Percentiles rank a stretch among this genome's conserved stretches.
Conservation (phyloP, 1,140 invertebrate genomes). For the Bicyclus anynana region DNA sequence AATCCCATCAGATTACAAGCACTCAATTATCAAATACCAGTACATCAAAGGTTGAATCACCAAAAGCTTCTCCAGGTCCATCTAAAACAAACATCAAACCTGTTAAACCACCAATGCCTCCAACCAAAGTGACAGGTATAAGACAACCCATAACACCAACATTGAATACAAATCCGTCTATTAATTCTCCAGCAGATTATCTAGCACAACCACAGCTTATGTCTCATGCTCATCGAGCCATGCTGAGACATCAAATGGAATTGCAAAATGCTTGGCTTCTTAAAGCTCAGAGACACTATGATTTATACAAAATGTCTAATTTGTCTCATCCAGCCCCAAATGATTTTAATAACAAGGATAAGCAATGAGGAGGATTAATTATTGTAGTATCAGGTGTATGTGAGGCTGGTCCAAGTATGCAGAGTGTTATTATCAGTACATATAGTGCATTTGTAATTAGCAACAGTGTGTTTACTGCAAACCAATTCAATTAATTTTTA, state of each 20-base stretch:
- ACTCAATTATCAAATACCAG: conserved; percentile 50
- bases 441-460: not conserved
- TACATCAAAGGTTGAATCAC: conserved; percentile 47
- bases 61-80: conserved; percentile 46
- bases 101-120: conserved; percentile 49
- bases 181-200: conserved; percentile 48
- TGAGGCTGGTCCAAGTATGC: not conserved
- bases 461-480: not conserved
- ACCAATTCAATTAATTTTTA: conserved; percentile 2
- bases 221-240: conserved; percentile 41
- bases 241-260: conserved; percentile 61
- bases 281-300: conserved; percentile 56
- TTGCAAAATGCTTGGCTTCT: conserved; percentile 55
- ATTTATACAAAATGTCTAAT: conserved; percentile 60
- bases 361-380: conserved; percentile 27
- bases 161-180: conserved; percentile 38
- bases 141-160: conserved; percentile 47
- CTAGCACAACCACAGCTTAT: conserved; percentile 43
- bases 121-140: conserved; percentile 44
- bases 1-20: conserved; percentile 65
- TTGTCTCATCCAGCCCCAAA: conserved; percentile 54
- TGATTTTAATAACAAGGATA: conserved; percentile 64
- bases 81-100: conserved; percentile 57
- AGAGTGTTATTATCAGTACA: not conserved
- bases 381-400: not conserved